Percentiles rank a stretch among this genome's conserved stretches.
phyloP scores from a whole-genome alignment of 2,888 invertebrate species.

The Cerceris ruficornis region DNA sequence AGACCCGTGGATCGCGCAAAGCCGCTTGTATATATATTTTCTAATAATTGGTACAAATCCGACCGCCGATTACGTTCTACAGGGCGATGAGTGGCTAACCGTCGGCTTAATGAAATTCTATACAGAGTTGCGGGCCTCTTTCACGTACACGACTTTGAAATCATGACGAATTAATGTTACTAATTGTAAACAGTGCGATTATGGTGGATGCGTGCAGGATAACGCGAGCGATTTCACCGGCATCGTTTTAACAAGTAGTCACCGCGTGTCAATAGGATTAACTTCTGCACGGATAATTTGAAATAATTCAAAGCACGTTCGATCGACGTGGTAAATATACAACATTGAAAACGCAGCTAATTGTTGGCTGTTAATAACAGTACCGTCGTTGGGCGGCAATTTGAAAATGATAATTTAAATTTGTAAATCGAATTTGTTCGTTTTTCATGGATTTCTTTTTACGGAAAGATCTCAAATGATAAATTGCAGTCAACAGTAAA shows the following conservation, averaged over 20 bases:
- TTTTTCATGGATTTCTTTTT: too few relatives aligned
- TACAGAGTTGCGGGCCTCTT: slow-evolving; percentile 56
- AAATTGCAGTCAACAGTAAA: too few relatives aligned
- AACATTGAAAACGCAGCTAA: not conserved
- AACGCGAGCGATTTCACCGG: slow-evolving; percentile 53
- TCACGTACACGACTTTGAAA: slow-evolving; percentile 52
- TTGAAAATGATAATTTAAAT: too few relatives aligned
- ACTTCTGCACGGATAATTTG: slow-evolving; percentile 64
- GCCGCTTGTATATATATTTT: slow-evolving; percentile 66
- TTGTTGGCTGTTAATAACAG: too few relatives aligned
- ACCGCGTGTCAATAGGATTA: slow-evolving; percentile 66
- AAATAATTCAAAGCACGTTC: slow-evolving; percentile 56
- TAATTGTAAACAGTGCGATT: slow-evolving; percentile 67
- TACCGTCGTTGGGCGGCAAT: too few relatives aligned
- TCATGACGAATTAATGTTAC: slow-evolving; percentile 68
- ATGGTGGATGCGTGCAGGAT: slow-evolving; percentile 40
- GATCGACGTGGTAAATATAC: slow-evolving; percentile 34
- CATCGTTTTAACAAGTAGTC: slow-evolving; percentile 58
- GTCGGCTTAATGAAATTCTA: slow-evolving; percentile 71
- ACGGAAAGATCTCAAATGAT: too few relatives aligned
- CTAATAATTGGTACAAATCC: slow-evolving; percentile 70
- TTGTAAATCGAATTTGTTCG: too few relatives aligned
- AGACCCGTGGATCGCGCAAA: slow-evolving; percentile 56
- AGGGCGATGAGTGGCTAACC: slow-evolving; percentile 70
- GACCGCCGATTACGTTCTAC: slow-evolving; percentile 69